phyloP scores from a whole-genome alignment of 1,140 invertebrate species.

The Bactericera cockerelli region DNA sequence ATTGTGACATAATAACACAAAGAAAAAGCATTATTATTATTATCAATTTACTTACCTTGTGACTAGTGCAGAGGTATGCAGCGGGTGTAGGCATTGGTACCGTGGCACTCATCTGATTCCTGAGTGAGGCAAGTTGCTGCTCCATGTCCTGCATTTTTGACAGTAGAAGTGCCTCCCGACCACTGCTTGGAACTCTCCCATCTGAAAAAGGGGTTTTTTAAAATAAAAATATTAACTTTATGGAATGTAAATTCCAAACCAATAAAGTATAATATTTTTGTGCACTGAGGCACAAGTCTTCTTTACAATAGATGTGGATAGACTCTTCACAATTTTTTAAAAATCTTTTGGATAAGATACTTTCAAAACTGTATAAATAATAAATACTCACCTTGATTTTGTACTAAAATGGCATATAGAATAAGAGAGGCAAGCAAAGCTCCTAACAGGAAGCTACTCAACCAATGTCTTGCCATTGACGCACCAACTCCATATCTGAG shows the following conservation, averaged over 20 bases:
- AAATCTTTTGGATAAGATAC: too few relatives aligned
- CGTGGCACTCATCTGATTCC: constrained; percentile 29
- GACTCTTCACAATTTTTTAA: too few relatives aligned
- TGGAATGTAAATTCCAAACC: too few relatives aligned
- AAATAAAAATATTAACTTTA: too few relatives aligned
- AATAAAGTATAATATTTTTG: too few relatives aligned
- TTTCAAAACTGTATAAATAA: neutral
- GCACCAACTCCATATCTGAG: constrained; percentile 23
- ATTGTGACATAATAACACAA: too few relatives aligned
- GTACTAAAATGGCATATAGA: constrained; percentile 23
- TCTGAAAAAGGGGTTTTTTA: too few relatives aligned
- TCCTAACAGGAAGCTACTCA: constrained; percentile 25
- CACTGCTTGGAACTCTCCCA: neutral
- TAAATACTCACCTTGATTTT: constrained; percentile 21
- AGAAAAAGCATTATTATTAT: too few relatives aligned
- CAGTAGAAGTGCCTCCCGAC: neutral
- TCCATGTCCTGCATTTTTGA: constrained; percentile 30
- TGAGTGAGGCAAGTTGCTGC: constrained; percentile 35
- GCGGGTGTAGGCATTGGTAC: neutral
- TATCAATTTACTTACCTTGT: too few relatives aligned
- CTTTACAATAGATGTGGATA: too few relatives aligned
- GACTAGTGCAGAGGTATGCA: neutral
- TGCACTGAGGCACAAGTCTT: neutral
- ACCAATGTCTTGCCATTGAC: constrained; percentile 25
- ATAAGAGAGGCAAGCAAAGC: constrained; percentile 22